Conservation (phyloP, 2,113 vertebrate species). For the Narcine bancroftii region DNA sequence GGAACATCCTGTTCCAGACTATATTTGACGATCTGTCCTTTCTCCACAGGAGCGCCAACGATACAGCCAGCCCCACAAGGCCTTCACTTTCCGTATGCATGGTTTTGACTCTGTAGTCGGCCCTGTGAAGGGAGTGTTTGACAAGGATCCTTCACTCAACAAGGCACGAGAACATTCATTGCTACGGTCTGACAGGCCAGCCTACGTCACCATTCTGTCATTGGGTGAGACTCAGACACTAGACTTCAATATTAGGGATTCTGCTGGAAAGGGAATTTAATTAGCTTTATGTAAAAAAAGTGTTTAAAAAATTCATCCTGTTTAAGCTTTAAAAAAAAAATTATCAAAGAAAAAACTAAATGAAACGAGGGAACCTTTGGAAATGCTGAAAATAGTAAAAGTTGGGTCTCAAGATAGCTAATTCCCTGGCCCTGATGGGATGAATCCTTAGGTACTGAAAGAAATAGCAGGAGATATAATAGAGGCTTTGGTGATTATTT, state of each 20-base stretch:
- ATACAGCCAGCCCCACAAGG: conserved; percentile 95
- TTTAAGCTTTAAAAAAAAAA: background rate
- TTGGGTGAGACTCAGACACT: conserved; percentile 63
- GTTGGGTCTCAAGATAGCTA: background rate
- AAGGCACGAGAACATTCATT: conserved; percentile 94
- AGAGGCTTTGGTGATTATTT: no score
- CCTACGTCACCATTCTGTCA: conserved; percentile 94
- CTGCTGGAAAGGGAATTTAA: background rate
- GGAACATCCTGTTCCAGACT: background rate
- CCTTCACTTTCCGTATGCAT: conserved; percentile 93
- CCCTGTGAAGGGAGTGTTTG: conserved; percentile 93
- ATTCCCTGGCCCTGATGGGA: no score
- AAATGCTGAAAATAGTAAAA: background rate
- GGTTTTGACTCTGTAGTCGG: conserved; percentile 95
- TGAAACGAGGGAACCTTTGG: background rate
- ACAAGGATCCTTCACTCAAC: conserved; percentile 95
- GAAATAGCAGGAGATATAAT: no score
- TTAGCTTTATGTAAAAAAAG: background rate
- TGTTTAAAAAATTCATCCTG: no score
- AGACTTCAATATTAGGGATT: background rate
- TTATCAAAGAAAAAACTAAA: background rate
- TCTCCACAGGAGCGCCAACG: conserved; percentile 76
- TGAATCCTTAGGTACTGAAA: no score
- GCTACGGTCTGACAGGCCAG: conserved; percentile 84
- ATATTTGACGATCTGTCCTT: background rate